Base-by-base conservation (phyloP, 2,888 invertebrate genomes). In the Oscheius sp. region DNA sequence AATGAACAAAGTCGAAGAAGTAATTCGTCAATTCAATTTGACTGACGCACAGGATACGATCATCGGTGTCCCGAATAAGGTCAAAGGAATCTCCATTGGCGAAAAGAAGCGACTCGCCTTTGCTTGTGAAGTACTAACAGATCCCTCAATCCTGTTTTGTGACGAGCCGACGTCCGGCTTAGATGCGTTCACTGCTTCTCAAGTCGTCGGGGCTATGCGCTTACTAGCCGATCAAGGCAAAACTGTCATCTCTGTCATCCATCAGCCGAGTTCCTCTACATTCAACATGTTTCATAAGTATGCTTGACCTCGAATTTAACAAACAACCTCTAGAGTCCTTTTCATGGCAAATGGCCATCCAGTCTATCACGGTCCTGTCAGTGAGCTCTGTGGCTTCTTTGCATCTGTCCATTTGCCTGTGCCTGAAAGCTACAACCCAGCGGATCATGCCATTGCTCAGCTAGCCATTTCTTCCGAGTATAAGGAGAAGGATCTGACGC, bases 71-170 rank as follows among this genome's bases (percentile, higher is more conserved):
- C 78, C 79, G 4, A 76, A 76, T 48, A 55, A 77, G 45, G 67
- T 73, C 27, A 93, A 93, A 87, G 92, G 93, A 0, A 89, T 96
- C 1, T 95, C 95, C 0, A 95, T 95, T 0, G 96, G 96, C 0
- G 96, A 96, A 87, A 92, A 92, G 86, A 95, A 96, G 85, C 90
- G 96, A 65, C 89, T 96, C 23, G 92, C 95, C 0, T 95, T 96
- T 87, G 96, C 95, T 2, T 92, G 94, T 1, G 95, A 96, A 89
- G 93, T 79, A 20, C 73, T 83, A 20, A 81, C 81, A 1, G 80
- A 83, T 68, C 82, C 83, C 0, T 52, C 76, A 10, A 78, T 83
- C 31, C 58, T 82, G n/a, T 83, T 82, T 71, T 80, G 80, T 46
- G 82, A 82, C 63, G 82, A 82, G 65, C 82, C 82, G n/a, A 82